These are phyloP conservation scores for Chaitophorus viminalis DNA, from an alignment of 2,888 invertebrate genomes.

Conservation along the genomic window DNA sequence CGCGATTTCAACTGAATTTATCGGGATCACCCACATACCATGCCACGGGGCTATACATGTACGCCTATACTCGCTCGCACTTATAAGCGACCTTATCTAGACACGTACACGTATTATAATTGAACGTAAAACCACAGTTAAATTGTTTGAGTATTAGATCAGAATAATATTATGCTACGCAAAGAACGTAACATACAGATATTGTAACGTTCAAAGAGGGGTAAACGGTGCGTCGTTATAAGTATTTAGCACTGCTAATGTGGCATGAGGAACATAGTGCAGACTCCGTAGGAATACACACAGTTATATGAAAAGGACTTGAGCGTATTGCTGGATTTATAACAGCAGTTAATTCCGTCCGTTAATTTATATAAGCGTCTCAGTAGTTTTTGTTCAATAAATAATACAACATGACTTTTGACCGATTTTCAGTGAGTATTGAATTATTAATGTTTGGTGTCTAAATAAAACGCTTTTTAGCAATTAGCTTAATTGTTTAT, in stretches of 20 bases:
- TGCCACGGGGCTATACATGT: background rate
- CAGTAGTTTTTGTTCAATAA: background rate
- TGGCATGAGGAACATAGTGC: background rate
- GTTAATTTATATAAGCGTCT: background rate
- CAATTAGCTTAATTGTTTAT: background rate
- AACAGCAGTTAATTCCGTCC: background rate
- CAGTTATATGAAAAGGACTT: constrained; percentile 8
- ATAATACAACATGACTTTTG: background rate
- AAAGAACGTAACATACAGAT: background rate
- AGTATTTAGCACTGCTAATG: background rate
- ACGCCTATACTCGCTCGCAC: background rate
- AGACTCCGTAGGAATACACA: background rate
- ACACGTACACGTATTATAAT: background rate
- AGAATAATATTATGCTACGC: background rate
- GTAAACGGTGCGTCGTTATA: background rate
- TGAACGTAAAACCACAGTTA: background rate
- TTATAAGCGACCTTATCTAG: background rate
- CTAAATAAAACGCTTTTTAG: background rate
- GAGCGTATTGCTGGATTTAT: background rate
- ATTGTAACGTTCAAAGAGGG: background rate
- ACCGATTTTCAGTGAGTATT: constrained; percentile 33
- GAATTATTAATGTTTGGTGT: background rate
- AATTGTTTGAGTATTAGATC: background rate
- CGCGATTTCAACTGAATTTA: constrained; percentile 15
- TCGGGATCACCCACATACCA: background rate